Base-by-base conservation (phyloP, 2,888 invertebrate species). In the Phortica okadai region DNA sequence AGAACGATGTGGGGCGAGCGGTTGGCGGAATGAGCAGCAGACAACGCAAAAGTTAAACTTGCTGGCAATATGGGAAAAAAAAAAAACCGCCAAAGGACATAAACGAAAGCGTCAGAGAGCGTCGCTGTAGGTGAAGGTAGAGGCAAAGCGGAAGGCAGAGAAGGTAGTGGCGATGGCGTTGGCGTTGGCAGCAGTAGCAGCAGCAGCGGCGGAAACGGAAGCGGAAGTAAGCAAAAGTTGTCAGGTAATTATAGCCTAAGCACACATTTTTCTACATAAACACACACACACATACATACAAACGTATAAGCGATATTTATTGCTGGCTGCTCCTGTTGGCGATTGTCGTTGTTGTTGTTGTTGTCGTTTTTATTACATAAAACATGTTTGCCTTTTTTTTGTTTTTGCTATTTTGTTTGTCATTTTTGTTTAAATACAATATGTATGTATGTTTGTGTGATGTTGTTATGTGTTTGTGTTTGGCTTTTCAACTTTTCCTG, bases 211-310 rank as follows among this genome's bases (percentile, higher is more conserved):
- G 45, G 54, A n/a, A 74, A 77, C 74, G 84, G 83, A 86, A 85
- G 78, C 88, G 88, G 85, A 85, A 84, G 82, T 87, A 78, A 84
- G 82, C 83, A 79, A 76, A 85, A 86, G 82, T 88, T 87, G 84
- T 86, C 85, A 88, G 85, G 88, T 85, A 88, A 85, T 88, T 88
- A 85, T 88, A 85, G 84, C 82, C 85, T 86, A 87, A 84, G 86
- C 81, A 62, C 16, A 54, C 8, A 42, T 42, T 67, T 67, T 42
- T 69, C 6, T 69, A 54, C 21, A 21, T 44, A 54, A 54, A 67
- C 58, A 41, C 45, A 7, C 21, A 66, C 21, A 11, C 44, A 69
- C 8, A 45, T 11, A 62, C 50, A 44, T 25, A 72, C 21, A 54
- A 54, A 66, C 41, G 33, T 50, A 64, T 64, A 59, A 16, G 50